Evolutionary conservation across 1,140 invertebrate species (phyloP).

Genomic region (Limonius californicus): DNA sequence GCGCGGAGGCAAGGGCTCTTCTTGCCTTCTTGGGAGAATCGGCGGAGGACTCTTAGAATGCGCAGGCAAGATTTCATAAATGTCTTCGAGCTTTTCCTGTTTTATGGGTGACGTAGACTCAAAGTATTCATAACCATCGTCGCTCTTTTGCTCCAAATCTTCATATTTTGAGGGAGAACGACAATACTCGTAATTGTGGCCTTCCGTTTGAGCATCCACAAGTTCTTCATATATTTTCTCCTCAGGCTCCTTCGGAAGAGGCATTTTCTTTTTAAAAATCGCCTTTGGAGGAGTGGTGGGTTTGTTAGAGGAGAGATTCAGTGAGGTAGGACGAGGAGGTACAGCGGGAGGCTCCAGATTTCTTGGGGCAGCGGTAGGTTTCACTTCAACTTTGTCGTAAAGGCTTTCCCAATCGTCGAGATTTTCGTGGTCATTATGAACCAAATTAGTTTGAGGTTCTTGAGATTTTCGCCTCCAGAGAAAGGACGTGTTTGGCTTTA

Average conservation of each 20-base stretch:
- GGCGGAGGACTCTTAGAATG: slow-evolving; percentile 12
- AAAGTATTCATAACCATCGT: slow-evolving; percentile 32
- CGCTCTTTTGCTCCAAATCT: slow-evolving; percentile 22
- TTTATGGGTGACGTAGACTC: slow-evolving; percentile 5
- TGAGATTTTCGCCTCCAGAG: slow-evolving; percentile 29
- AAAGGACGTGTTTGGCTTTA: slow-evolving; percentile 34
- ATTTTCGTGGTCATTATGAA: neutral
- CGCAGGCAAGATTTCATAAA: slow-evolving; percentile 39
- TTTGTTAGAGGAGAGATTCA: neutral
- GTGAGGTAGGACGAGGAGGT: slow-evolving; percentile 22
- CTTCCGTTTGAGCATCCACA: neutral
- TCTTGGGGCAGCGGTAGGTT: no score
- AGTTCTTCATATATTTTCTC: slow-evolving; percentile 35
- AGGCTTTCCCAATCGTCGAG: slow-evolving; percentile 17
- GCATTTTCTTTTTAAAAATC: slow-evolving; percentile 25
- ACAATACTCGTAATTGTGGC: slow-evolving; percentile 27
- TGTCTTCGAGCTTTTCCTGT: slow-evolving; percentile 27
- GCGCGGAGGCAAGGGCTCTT: slow-evolving; percentile 34
- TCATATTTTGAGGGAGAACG: slow-evolving; percentile 26
- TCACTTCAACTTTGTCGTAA: slow-evolving; percentile 7
- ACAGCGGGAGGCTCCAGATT: slow-evolving; percentile 26
- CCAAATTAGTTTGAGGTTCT: slow-evolving; percentile 14
- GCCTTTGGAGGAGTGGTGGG: slow-evolving; percentile 13
- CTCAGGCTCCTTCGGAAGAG: slow-evolving; percentile 18
- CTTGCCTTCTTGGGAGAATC: slow-evolving; percentile 21